Conservation (phyloP, 35 echinoderm and acorn worm genomes). For the Hemicentrotus pulcherrimus region DNA sequence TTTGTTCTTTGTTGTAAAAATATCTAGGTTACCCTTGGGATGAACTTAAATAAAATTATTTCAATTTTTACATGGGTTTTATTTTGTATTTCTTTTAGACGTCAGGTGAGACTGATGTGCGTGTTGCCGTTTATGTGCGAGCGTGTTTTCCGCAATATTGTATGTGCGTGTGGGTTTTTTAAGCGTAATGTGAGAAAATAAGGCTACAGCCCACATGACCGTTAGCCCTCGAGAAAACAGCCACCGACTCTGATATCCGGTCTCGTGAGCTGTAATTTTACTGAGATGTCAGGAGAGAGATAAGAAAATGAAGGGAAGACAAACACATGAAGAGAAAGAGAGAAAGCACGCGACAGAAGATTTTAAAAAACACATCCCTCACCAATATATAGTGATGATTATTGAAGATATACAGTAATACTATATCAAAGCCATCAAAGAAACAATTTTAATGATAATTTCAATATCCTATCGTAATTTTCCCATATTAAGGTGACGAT, state of each 20-base stretch:
- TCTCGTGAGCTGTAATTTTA: too few relatives aligned
- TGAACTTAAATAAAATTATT: neutral
- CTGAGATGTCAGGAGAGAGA: too few relatives aligned
- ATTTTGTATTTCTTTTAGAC: neutral
- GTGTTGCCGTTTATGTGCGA: neutral
- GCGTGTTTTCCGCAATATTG: neutral
- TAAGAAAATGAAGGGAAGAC: neutral
- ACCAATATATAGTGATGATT: too few relatives aligned
- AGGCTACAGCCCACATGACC: neutral
- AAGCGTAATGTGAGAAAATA: neutral
- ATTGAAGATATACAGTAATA: too few relatives aligned
- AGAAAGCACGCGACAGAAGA: neutral
- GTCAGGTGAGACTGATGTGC: too few relatives aligned
- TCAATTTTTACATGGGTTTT: neutral
- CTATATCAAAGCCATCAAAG: too few relatives aligned
- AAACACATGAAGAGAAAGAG: neutral
- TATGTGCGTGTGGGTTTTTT: neutral
- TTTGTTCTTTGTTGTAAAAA: conserved; percentile 1
- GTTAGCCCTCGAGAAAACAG: too few relatives aligned
- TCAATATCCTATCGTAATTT: too few relatives aligned
- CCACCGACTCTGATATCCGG: too few relatives aligned
- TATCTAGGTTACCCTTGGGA: neutral
- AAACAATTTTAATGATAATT: too few relatives aligned
- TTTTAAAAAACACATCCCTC: too few relatives aligned
- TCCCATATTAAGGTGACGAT: too few relatives aligned